Conservation (phyloP, 2,888 invertebrate species). For the Uropetala carovei region DNA sequence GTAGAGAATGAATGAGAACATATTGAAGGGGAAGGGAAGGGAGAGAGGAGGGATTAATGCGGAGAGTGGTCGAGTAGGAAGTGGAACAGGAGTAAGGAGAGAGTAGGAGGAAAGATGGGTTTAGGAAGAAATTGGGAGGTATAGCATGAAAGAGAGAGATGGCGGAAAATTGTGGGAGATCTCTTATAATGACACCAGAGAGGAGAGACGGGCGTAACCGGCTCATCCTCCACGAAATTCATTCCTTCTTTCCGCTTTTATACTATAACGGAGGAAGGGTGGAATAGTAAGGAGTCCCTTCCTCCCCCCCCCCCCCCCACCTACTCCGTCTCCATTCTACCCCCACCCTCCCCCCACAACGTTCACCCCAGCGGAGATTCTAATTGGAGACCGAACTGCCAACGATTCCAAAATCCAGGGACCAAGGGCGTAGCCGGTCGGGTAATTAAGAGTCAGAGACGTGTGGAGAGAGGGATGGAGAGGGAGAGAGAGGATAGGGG, state of each 20-base stretch:
- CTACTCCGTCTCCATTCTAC: not conserved
- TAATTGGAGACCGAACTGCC: constrained; percentile 8
- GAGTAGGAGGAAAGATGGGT: no score
- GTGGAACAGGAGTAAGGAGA: no score
- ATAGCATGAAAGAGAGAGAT: no score
- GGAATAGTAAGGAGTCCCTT: not conserved
- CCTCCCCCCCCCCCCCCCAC: not conserved
- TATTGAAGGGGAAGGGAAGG: no score
- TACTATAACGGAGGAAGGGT: no score
- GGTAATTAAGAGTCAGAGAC: constrained; percentile 29
- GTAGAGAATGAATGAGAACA: no score
- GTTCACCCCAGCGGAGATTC: not conserved
- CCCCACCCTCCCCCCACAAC: not conserved
- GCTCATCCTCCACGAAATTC: not conserved
- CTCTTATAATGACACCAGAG: no score
- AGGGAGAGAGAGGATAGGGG: not conserved
- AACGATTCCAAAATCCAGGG: not conserved
- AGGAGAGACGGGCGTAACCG: no score
- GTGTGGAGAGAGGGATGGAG: not conserved
- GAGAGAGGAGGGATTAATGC: no score
- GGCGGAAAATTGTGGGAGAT: no score
- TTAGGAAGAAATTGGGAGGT: no score
- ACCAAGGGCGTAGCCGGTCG: not conserved
- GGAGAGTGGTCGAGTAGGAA: no score
- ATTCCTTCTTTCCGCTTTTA: not conserved